Evolutionary conservation across 1,140 invertebrate species (phyloP).

Genomic region (Penaeus chinensis): DNA sequence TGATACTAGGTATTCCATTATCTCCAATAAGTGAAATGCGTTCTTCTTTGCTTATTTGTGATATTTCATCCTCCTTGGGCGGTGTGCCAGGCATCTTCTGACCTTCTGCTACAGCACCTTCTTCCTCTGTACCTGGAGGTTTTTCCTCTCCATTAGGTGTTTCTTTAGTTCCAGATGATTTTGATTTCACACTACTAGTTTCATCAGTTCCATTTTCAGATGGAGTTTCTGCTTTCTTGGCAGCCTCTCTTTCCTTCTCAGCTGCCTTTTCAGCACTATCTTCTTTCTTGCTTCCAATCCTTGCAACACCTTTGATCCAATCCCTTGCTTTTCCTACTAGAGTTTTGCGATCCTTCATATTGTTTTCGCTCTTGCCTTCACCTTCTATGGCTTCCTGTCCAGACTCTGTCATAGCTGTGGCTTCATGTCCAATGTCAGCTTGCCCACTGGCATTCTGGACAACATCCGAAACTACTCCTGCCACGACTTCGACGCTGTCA

Average conservation of each 20-base stretch:
- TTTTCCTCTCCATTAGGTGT: too few relatives aligned
- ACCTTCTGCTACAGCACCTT: too few relatives aligned
- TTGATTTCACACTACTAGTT: too few relatives aligned
- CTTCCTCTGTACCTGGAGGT: too few relatives aligned
- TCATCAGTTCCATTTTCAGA: background rate
- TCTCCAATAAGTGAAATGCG: too few relatives aligned
- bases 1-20: too few relatives aligned
- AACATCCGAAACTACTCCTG: background rate
- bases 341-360: constrained; percentile 26
- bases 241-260: background rate
- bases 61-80: too few relatives aligned
- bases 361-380: constrained; percentile 6
- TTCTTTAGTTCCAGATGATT: too few relatives aligned
- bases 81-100: too few relatives aligned
- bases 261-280: background rate
- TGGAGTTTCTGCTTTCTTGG: background rate
- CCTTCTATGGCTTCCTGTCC: constrained; percentile 42
- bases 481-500: background rate
- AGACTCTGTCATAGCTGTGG: constrained; percentile 14
- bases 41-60: too few relatives aligned
- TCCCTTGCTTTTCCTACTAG: constrained; percentile 45
- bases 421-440: background rate
- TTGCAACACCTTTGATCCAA: constrained; percentile 44
- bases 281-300: constrained; percentile 31
- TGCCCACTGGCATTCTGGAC: background rate